Evolutionary conservation across 1,140 invertebrate genomes (phyloP).

Genomic region (Chymomyza costata): DNA sequence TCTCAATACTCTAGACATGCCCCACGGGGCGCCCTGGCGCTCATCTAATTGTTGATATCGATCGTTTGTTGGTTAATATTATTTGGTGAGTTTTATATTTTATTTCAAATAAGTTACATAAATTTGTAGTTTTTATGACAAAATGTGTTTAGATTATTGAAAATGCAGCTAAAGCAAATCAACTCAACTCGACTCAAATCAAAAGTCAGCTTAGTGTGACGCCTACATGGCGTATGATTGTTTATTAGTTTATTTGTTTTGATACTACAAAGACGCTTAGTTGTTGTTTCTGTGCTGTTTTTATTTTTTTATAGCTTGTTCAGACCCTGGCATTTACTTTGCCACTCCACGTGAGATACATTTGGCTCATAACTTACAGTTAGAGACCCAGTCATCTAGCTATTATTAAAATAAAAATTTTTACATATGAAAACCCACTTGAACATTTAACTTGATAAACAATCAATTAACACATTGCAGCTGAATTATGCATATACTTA

Average conservation of each 20-base stretch:
- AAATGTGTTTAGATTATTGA: slow-evolving; percentile 32
- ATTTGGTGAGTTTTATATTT: slow-evolving; percentile 71
- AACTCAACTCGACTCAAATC: no score
- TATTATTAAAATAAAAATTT: slow-evolving; percentile 55
- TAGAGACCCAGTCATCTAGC: no score
- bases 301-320: slow-evolving; percentile 2
- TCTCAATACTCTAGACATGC: slow-evolving; percentile 47
- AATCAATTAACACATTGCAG: slow-evolving; percentile 56
- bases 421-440: slow-evolving; percentile 34
- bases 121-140: slow-evolving; percentile 63
- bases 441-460: slow-evolving; percentile 49
- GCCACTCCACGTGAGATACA: slow-evolving; percentile 23
- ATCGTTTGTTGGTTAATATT: slow-evolving; percentile 60
- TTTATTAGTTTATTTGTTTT: slow-evolving; percentile 13
- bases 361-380: no score
- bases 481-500: slow-evolving; percentile 56
- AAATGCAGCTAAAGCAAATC: no score
- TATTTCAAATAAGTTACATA: slow-evolving; percentile 70
- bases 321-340: slow-evolving; percentile 1
- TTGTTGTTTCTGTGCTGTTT: slow-evolving; percentile 10
- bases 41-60: slow-evolving; percentile 68
- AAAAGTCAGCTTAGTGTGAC: slow-evolving; percentile 40
- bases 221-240: slow-evolving; percentile 58
- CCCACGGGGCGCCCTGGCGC: slow-evolving; percentile 37
- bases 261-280: slow-evolving; percentile 5